Conservation (phyloP, 2,797 vertebrate genomes). For the Cossypha polioptera region DNA sequence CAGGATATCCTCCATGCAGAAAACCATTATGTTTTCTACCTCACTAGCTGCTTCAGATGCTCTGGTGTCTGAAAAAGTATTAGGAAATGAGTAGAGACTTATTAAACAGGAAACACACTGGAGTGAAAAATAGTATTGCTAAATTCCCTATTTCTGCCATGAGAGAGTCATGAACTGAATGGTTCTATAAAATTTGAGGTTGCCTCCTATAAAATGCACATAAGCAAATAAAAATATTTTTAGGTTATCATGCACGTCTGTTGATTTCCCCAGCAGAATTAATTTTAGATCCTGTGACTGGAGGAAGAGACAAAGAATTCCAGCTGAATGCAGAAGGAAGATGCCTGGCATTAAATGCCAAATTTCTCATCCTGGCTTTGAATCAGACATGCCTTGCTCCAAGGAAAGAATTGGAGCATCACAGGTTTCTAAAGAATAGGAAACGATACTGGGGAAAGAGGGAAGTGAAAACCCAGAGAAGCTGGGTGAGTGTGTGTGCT, state of each 20-base stretch:
- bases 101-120: not conserved
- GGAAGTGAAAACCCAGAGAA: not conserved
- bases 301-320: not conserved
- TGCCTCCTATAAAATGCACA: not conserved
- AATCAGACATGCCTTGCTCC: not conserved
- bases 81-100: not conserved
- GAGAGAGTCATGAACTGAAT: not conserved
- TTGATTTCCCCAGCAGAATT: not conserved
- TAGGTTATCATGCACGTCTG: not conserved
- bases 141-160: not conserved
- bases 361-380: not conserved
- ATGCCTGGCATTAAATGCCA: not conserved
- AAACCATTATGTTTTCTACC: not conserved
- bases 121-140: not conserved
- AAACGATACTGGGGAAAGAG: not conserved
- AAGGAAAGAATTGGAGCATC: not conserved
- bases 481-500: rapidly evolving
- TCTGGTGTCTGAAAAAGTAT: not conserved
- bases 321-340: not conserved
- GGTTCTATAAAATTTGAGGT: not conserved
- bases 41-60: not conserved
- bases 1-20: not conserved
- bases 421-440: not conserved
- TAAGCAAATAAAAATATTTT: not conserved
- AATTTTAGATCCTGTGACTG: not conserved